A percentile compares a stretch with the other conserved stretches of the same genome.
Evolutionary conservation across 1,140 invertebrate genomes (phyloP).

Genomic region (Acyrthosiphon pisum): DNA sequence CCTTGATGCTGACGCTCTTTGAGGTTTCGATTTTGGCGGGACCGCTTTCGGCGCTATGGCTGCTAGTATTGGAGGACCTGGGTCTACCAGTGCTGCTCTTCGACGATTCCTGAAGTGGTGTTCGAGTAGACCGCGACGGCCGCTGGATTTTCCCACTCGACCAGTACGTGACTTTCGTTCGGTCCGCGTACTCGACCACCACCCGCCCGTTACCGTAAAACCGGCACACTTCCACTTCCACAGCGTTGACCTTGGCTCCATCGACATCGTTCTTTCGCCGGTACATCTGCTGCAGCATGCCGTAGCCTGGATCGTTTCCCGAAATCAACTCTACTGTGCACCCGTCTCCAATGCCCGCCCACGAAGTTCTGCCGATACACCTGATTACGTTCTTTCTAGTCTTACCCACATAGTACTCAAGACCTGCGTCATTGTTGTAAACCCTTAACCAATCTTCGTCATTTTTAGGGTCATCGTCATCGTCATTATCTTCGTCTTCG

Average conservation of each 20-base stretch:
- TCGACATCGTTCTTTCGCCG: fast-evolving
- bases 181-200: not conserved
- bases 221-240: not conserved
- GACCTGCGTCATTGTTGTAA: not conserved
- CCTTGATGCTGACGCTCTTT: not conserved
- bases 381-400: not conserved
- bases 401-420: not conserved
- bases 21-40: not conserved
- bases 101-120: not conserved
- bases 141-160: not conserved
- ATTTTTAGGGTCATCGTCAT: not conserved
- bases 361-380: not conserved
- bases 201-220: not conserved
- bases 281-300: too few species aligned
- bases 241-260: not conserved
- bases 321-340: not conserved
- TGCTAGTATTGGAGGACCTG: too few species aligned
- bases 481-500: not conserved
- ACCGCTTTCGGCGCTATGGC: too few species aligned
- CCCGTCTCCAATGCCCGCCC: too few species aligned
- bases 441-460: not conserved
- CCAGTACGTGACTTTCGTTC: not conserved
- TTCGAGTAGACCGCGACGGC: too few species aligned
- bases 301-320: not conserved
- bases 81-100: not conserved